phyloP scores from a whole-genome alignment of 2,888 invertebrate species.

The Psylliodes chrysocephalus region DNA sequence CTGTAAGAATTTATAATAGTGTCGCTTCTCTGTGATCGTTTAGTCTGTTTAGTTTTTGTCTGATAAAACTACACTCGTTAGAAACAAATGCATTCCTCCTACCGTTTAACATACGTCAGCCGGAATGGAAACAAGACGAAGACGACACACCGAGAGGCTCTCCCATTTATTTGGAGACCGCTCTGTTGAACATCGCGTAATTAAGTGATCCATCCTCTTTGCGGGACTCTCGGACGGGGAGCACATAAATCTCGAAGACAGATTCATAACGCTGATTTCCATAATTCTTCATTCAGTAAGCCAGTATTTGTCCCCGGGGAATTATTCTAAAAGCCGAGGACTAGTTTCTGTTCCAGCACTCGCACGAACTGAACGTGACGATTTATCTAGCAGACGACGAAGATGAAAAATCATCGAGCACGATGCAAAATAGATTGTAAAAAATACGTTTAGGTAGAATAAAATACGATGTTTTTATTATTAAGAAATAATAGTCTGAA shows the following conservation, averaged over 20 bases:
- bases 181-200: constrained; percentile 13
- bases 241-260: constrained; percentile 36
- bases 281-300: constrained; percentile 37
- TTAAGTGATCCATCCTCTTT: constrained; percentile 20
- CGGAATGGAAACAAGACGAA: background rate
- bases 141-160: too few relatives aligned
- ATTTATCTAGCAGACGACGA: constrained; percentile 8
- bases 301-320: constrained; percentile 33
- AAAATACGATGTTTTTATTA: too few relatives aligned
- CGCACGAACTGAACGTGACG: constrained; percentile 16
- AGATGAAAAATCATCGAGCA: constrained; percentile 3
- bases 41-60: too few relatives aligned
- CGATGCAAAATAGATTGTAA: too few relatives aligned
- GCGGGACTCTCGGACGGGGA: constrained; percentile 6
- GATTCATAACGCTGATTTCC: constrained; percentile 41
- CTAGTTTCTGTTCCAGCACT: constrained; percentile 10
- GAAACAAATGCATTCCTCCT: too few relatives aligned
- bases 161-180: background rate
- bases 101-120: background rate
- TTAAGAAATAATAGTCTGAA: too few relatives aligned
- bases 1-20: too few relatives aligned
- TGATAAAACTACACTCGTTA: too few relatives aligned
- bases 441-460: too few relatives aligned
- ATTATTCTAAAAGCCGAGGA: constrained; percentile 28
- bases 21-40: too few relatives aligned